Conservation (phyloP, 2,888 invertebrate species). For the Sepiola atlantica region DNA sequence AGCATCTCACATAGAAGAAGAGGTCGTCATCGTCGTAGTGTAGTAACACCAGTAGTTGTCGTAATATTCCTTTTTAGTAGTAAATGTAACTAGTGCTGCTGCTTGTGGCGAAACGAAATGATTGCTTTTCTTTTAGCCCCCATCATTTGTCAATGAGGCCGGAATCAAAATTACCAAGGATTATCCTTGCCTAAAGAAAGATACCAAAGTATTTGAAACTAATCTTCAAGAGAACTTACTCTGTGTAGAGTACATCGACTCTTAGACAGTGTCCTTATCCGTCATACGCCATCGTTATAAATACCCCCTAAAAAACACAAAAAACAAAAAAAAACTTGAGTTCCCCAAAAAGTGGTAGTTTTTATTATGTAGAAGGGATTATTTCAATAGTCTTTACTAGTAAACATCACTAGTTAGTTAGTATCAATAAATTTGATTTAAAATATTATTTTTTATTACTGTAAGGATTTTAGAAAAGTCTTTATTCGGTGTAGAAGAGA, state of each 20-base stretch:
- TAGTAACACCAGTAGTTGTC: background rate
- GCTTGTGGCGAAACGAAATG: background rate
- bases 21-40: background rate
- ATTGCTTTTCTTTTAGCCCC: background rate
- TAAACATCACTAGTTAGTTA: background rate
- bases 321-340: background rate
- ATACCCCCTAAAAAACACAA: no score
- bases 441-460: background rate
- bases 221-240: background rate
- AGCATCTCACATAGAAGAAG: background rate
- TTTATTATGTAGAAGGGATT: background rate
- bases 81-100: background rate
- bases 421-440: background rate
- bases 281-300: background rate
- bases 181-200: background rate
- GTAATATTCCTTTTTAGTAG: background rate
- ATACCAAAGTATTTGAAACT: background rate
- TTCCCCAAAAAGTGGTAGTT: background rate
- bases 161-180: background rate
- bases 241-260: no score
- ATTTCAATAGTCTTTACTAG: background rate
- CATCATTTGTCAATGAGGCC: slow-evolving; percentile 15
- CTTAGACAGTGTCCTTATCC: background rate
- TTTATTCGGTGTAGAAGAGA: background rate
- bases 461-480: background rate